Percentiles rank a stretch among this genome's conserved stretches.
Evolutionary conservation across 2,113 vertebrate species (phyloP).

Genomic region (Syrrhaptes paradoxus): DNA sequence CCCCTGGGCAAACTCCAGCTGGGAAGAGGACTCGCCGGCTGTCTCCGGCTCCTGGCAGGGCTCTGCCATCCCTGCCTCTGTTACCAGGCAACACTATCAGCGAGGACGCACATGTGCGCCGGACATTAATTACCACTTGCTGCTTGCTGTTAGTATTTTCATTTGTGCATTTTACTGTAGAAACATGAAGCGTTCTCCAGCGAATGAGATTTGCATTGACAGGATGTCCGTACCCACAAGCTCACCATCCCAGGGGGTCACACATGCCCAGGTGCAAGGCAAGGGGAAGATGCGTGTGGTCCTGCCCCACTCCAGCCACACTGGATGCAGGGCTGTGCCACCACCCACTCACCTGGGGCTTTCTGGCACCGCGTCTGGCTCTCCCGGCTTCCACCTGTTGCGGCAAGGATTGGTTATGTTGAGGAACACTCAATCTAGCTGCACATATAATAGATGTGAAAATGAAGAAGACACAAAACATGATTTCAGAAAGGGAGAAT

Average conservation of each 20-base stretch:
- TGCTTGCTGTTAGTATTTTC: slow-evolving; percentile 6
- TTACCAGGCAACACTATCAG: slow-evolving; percentile 66
- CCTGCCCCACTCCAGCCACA: background rate
- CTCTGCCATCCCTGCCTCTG: slow-evolving; percentile 4
- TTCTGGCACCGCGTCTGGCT: fast-evolving
- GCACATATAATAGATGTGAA: background rate
- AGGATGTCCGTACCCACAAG: background rate
- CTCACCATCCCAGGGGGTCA: fast-evolving
- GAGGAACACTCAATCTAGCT: background rate
- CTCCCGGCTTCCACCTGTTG: background rate
- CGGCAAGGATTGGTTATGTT: background rate
- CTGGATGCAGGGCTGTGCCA: background rate
- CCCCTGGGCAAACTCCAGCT: background rate
- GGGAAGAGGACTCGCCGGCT: background rate
- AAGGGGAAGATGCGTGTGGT: background rate
- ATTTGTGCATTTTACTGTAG: background rate
- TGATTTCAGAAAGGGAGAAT: slow-evolving; percentile 1
- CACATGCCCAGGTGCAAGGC: fast-evolving
- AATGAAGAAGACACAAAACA: background rate
- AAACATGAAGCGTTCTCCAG: background rate
- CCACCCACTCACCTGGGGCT: background rate
- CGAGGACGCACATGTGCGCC: background rate
- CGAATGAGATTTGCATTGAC: background rate
- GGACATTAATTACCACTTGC: slow-evolving; percentile 33
- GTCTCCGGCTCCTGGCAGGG: background rate